Base-by-base conservation (phyloP, 2,888 invertebrate species). In the Isoperla grammatica region DNA sequence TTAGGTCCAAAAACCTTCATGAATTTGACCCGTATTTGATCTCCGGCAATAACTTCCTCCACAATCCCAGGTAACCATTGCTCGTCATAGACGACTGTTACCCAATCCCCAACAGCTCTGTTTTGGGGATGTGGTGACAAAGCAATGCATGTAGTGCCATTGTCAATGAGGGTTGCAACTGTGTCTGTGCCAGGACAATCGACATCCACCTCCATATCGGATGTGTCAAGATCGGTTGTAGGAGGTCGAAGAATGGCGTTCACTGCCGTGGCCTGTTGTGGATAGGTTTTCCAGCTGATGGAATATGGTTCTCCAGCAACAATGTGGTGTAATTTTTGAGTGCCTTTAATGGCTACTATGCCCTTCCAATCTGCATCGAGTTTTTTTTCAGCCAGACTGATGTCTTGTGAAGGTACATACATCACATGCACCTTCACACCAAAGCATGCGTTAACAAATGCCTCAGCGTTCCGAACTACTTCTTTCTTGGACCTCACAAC, bases 1-100 rank as follows among this genome's bases (percentile, higher is more conserved):
- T 48, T 48, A 12, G 48, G 48, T 4, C 48, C 48, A 22, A 20
- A n/a, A 23, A 48, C 48, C 22, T 48, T 48, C 48, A 48, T 48
- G 13, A 19, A 48, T 22, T 48, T 48, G 3, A 48, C 48, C 6
- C 48, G 12, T 2, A 19, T 11, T 17, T 19, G n/a, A 17, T 45
- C 19, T 11, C 29, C 29, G 29, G 4, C 29, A 4, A 29, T 29
- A 6, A 29, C 4, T 29, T 29, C 45, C 17, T 45, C 45, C 11
- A 45, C 19, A 15, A 17, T 17, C 2, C 48, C 20, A 1, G 48
- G 48, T 19, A 45, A 9, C 45, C 45, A 45, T 17, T 17, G 15
- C 12, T 45, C 45, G 19, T 45, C 45, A 9, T 45, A 45, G 2
- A 45, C 45, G 15, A 11, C 48, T 12, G 13, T 22, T 22, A 48